These are phyloP conservation scores for Leptinotarsa texana DNA, from an alignment of 1,140 invertebrate genomes.

Conservation along the genomic window DNA sequence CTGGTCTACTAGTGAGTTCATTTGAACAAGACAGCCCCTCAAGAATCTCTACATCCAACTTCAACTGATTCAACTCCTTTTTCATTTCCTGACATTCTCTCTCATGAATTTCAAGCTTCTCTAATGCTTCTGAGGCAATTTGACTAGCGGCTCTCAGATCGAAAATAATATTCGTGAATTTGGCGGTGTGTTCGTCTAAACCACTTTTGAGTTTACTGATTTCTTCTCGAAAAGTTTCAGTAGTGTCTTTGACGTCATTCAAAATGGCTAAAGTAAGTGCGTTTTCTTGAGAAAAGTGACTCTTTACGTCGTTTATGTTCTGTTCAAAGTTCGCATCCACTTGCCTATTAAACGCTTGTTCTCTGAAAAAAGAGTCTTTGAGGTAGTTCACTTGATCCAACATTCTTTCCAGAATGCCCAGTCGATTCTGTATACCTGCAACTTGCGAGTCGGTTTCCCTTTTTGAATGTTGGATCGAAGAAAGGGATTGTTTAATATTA, in stretches of 20 bases:
- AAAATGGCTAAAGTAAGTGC: constrained; percentile 49
- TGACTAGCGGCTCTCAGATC: constrained; percentile 46
- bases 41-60: constrained; percentile 46
- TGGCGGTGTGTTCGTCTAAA: constrained; percentile 48
- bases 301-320: constrained; percentile 68
- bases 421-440: constrained; percentile 21
- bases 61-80: constrained; percentile 45
- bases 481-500: constrained; percentile 30
- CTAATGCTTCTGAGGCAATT: constrained; percentile 46
- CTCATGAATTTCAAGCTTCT: constrained; percentile 48
- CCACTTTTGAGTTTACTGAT: constrained; percentile 51
- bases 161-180: constrained; percentile 43
- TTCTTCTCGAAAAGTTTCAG: constrained; percentile 54
- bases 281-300: constrained; percentile 55
- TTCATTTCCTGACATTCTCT: constrained; percentile 38
- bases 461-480: constrained; percentile 14
- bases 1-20: constrained; percentile 47
- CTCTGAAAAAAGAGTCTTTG: constrained; percentile 60
- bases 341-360: constrained; percentile 60
- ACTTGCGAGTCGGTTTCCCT: constrained; percentile 29
- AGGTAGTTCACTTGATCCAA: constrained; percentile 64
- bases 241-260: constrained; percentile 50
- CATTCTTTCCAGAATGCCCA: constrained; percentile 56
- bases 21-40: constrained; percentile 34
- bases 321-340: constrained; percentile 63